Percentiles rank a stretch among this genome's conserved stretches.
phyloP scores from a whole-genome alignment of 2,797 vertebrate genomes.

The Coluber constrictor region DNA sequence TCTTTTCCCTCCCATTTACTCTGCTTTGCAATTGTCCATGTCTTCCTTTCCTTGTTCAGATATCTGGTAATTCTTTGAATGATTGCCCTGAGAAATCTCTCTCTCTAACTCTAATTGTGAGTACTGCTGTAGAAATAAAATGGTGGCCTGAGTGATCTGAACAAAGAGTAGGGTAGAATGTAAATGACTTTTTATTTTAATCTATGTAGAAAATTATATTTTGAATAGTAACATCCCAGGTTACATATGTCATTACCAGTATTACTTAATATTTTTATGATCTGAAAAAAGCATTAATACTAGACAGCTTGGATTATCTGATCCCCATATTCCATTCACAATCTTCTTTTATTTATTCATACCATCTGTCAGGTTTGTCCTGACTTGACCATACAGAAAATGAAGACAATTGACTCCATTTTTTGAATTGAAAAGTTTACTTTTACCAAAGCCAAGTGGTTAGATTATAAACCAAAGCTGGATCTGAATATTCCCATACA shows the following conservation, averaged over 20 bases:
- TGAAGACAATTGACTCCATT: background rate
- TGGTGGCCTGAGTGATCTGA: background rate
- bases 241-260: background rate
- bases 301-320: background rate
- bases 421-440: background rate
- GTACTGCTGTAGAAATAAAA: background rate
- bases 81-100: background rate
- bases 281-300: background rate
- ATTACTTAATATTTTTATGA: background rate
- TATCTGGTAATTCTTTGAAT: background rate
- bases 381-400: background rate
- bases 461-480: background rate
- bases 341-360: background rate
- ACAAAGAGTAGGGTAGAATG: background rate
- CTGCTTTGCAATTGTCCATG: background rate
- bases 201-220: background rate
- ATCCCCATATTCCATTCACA: background rate
- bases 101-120: background rate
- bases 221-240: background rate
- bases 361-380: background rate
- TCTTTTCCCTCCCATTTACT: background rate
- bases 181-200: background rate
- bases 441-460: background rate
- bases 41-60: background rate
- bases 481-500: background rate